Conservation (phyloP, 2,113 vertebrate species). For the Hiodon tergisus region DNA sequence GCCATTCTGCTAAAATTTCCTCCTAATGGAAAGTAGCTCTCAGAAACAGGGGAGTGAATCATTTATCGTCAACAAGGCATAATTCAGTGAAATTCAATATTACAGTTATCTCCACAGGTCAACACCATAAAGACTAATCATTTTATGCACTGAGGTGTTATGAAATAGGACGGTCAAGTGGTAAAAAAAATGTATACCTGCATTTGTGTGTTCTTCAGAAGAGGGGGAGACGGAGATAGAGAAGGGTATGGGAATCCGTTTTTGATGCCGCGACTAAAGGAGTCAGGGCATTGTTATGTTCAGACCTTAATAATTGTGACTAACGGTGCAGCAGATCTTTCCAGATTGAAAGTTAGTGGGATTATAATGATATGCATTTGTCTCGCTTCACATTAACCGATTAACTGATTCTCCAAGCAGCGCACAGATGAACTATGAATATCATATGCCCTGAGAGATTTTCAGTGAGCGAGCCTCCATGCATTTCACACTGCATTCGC, state of each 20-base stretch:
- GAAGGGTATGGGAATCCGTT: not conserved
- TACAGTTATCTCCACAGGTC: not conserved
- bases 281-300: not conserved
- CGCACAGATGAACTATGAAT: not conserved
- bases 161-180: not conserved
- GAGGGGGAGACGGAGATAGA: not conserved
- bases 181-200: not conserved
- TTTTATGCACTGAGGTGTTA: not conserved
- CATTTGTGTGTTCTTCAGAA: not conserved
- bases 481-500: no score
- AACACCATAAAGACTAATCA: not conserved
- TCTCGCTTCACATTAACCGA: not conserved
- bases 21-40: not conserved
- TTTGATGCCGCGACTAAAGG: not conserved
- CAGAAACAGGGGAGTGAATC: not conserved
- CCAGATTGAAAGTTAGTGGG: not conserved
- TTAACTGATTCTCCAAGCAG: not conserved
- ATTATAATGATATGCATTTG: not conserved
- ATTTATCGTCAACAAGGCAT: not conserved
- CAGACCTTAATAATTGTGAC: not conserved
- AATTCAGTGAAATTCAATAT: not conserved
- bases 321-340: not conserved
- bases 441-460: no score
- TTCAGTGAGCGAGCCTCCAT: no score
- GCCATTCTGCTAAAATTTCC: not conserved